phyloP scores from a whole-genome alignment of 53 echinoderm and acorn worm genomes.

The Paracentrotus lividus region DNA sequence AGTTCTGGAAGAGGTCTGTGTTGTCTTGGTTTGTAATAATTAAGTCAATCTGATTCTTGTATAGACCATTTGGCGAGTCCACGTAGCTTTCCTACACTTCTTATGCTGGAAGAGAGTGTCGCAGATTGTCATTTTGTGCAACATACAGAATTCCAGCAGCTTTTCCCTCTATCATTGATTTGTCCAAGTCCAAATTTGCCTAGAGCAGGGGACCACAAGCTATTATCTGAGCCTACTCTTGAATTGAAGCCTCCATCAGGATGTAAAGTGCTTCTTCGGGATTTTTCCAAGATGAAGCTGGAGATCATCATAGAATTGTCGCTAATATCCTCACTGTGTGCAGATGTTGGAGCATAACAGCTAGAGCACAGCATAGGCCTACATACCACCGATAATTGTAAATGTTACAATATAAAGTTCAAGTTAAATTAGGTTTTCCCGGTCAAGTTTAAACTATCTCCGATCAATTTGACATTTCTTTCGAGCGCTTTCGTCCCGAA shows the following conservation, averaged over 20 bases:
- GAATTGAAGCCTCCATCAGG: slow-evolving; percentile 52
- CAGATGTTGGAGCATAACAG: background rate
- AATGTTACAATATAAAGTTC: no score
- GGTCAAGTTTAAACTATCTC: no score
- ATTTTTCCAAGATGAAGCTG: background rate
- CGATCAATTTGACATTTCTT: no score
- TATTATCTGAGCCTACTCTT: slow-evolving; percentile 53
- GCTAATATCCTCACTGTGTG: background rate
- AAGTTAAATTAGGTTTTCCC: no score
- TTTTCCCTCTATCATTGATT: slow-evolving; percentile 60
- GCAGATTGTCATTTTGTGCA: slow-evolving; percentile 8
- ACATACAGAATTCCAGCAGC: slow-evolving; percentile 45
- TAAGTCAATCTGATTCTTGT: slow-evolving; percentile 59
- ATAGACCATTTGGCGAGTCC: slow-evolving; percentile 44
- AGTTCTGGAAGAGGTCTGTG: background rate
- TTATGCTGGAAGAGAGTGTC: slow-evolving; percentile 60
- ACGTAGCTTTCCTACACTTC: slow-evolving; percentile 36
- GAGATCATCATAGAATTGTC: slow-evolving; percentile 54
- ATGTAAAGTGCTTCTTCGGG: slow-evolving; percentile 40
- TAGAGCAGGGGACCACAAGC: slow-evolving; percentile 29
- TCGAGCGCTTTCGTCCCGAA: no score
- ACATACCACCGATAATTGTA: no score
- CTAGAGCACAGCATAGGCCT: no score
- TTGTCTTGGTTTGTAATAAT: slow-evolving; percentile 38
- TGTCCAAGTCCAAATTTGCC: slow-evolving; percentile 56